These are phyloP conservation scores for Caranx ignobilis DNA, from an alignment of 2,113 vertebrate genomes.

Conservation along the genomic window DNA sequence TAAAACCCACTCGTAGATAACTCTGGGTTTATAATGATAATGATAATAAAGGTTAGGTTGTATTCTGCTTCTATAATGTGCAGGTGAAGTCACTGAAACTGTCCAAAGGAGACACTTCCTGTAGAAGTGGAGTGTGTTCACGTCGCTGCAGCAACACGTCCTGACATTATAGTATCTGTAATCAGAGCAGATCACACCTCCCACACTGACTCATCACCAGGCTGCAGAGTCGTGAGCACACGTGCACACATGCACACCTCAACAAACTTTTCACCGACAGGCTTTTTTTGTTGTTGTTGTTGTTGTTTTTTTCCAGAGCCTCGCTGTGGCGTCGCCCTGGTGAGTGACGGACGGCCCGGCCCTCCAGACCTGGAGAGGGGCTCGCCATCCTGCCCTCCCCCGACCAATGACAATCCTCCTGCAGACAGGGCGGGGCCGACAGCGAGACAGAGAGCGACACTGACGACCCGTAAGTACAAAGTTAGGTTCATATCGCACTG, in stretches of 20 bases:
- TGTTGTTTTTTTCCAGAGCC: constrained; percentile 71
- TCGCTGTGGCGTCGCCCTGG: constrained; percentile 78
- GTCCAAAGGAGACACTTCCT: not conserved
- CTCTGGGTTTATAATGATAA: no score
- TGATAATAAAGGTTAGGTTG: no score
- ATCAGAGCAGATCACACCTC: constrained; percentile 49
- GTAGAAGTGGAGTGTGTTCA: not conserved
- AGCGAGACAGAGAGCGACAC: constrained; percentile 94
- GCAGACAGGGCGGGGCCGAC: constrained; percentile 84
- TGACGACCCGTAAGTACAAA: constrained; percentile 89
- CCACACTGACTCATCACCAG: constrained; percentile 33
- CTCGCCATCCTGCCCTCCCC: constrained; percentile 79
- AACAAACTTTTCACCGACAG: not conserved
- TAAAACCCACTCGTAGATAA: no score
- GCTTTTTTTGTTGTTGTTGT: not conserved
- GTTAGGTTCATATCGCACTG: no score
- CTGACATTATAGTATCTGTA: constrained; percentile 21
- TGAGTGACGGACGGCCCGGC: constrained; percentile 79
- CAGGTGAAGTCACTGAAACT: not conserved
- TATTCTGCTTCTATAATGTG: not conserved
- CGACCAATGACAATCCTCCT: constrained; percentile 84
- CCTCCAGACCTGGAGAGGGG: constrained; percentile 79
- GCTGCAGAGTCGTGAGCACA: not conserved
- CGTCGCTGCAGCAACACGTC: constrained; percentile 14
- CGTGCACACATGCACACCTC: not conserved